A percentile compares a stretch with the other conserved stretches of the same genome.
Evolutionary conservation across 2,888 invertebrate species (phyloP).

Genomic region (Leptogaster cylindrica): DNA sequence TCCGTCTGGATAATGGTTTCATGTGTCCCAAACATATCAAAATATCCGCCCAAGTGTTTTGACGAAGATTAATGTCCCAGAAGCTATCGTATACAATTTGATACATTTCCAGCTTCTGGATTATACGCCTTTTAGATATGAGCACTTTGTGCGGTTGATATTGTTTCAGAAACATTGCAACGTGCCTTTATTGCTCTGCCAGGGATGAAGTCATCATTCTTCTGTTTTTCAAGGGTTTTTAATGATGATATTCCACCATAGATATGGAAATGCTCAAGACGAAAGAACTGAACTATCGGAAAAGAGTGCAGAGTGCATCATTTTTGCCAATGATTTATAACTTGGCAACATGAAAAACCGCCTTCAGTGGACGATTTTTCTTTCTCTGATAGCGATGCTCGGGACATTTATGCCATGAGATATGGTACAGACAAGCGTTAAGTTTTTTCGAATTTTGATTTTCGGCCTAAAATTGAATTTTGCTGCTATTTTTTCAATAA

Average conservation of each 20-base stretch:
- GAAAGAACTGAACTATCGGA: not conserved
- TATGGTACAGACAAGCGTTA: too few species aligned
- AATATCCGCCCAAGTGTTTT: conserved; percentile 29
- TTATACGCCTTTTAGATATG: conserved; percentile 2
- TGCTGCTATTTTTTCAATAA: too few species aligned
- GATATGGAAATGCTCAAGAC: conserved; percentile 4
- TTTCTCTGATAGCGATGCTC: not conserved
- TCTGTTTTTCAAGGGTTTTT: conserved; percentile 15
- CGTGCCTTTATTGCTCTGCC: not conserved
- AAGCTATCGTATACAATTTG: conserved; percentile 1
- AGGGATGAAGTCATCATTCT: conserved; percentile 5
- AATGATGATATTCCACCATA: not conserved
- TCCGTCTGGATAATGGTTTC: conserved; percentile 31
- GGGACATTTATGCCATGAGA: not conserved
- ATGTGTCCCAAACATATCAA: conserved; percentile 29
- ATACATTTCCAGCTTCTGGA: conserved; percentile 6
- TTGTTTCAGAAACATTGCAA: conserved; percentile 10
- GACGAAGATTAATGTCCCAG: conserved; percentile 26
- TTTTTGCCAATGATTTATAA: conserved; percentile 20
- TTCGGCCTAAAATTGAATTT: too few species aligned
- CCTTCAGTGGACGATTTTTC: conserved; percentile 11
- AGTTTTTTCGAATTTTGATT: too few species aligned
- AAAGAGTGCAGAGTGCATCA: conserved; percentile 16
- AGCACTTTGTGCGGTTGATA: not conserved
- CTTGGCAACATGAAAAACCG: not conserved